phyloP scores from a whole-genome alignment of 2,113 vertebrate genomes.

The Lynx canadensis region DNA sequence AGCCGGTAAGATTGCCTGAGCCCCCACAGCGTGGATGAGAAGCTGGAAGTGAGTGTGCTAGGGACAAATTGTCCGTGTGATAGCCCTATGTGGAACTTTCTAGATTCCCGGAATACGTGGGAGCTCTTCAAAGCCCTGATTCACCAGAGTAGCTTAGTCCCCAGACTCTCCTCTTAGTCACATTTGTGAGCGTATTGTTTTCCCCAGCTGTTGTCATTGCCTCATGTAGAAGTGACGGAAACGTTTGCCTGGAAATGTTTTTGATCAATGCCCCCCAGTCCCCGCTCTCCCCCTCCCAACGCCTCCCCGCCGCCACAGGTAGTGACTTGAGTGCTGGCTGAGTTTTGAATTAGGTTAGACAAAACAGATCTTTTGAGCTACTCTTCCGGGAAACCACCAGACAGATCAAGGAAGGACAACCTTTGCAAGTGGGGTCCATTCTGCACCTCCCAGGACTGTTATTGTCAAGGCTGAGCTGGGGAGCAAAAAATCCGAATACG shows the following conservation, averaged over 20 bases:
- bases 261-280: too few species aligned
- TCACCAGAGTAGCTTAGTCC: not conserved
- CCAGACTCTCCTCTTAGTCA: not conserved
- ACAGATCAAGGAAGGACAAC: not conserved
- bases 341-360: not conserved
- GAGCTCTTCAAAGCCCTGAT: slow-evolving; percentile 27
- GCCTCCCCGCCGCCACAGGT: not conserved
- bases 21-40: not conserved
- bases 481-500: not conserved
- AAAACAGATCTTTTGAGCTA: slow-evolving; percentile 20
- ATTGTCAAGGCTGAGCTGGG: not conserved
- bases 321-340: not conserved
- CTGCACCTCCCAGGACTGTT: not conserved
- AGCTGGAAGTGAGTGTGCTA: not conserved
- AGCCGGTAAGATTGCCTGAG: not conserved
- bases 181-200: not conserved
- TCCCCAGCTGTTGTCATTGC: too few species aligned
- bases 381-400: not conserved
- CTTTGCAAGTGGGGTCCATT: not conserved
- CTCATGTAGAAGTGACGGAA: too few species aligned
- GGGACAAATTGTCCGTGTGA: not conserved
- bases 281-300: too few species aligned
- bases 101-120: slow-evolving; percentile 18
- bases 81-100: not conserved
- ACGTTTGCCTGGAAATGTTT: too few species aligned